These are phyloP conservation scores for Macheiramphus alcinus DNA, from an alignment of 2,113 vertebrate species.

Conservation along the genomic window DNA sequence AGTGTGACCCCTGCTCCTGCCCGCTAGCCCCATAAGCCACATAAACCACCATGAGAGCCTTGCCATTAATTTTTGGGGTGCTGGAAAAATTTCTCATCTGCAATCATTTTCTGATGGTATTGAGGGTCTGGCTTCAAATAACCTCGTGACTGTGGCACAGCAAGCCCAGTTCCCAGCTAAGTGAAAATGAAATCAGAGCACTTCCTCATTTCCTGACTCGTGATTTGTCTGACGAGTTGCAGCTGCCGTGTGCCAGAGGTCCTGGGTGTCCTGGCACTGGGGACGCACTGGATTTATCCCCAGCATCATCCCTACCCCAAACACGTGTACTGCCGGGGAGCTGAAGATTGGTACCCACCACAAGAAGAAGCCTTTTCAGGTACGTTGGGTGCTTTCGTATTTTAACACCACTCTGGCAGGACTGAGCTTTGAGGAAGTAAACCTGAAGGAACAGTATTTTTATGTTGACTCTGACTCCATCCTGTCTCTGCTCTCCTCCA, in stretches of 20 bases:
- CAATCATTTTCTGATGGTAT: rapidly evolving
- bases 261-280: rapidly evolving
- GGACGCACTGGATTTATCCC: neutral
- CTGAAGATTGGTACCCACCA: rapidly evolving
- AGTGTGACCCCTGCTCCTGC: neutral
- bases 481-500: neutral
- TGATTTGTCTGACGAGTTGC: neutral
- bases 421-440: neutral
- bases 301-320: rapidly evolving
- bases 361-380: neutral
- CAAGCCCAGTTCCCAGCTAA: neutral
- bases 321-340: neutral
- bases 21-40: neutral
- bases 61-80: rapidly evolving
- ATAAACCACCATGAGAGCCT: rapidly evolving
- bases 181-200: neutral
- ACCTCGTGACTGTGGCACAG: rapidly evolving
- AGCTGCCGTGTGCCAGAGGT: rapidly evolving
- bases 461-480: neutral
- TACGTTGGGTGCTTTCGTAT: neutral
- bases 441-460: neutral
- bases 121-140: neutral
- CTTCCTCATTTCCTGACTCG: neutral
- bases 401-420: rapidly evolving
- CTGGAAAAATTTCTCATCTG: neutral